Conservation (phyloP, 2,888 invertebrate genomes). For the Euplagia quadripunctaria region DNA sequence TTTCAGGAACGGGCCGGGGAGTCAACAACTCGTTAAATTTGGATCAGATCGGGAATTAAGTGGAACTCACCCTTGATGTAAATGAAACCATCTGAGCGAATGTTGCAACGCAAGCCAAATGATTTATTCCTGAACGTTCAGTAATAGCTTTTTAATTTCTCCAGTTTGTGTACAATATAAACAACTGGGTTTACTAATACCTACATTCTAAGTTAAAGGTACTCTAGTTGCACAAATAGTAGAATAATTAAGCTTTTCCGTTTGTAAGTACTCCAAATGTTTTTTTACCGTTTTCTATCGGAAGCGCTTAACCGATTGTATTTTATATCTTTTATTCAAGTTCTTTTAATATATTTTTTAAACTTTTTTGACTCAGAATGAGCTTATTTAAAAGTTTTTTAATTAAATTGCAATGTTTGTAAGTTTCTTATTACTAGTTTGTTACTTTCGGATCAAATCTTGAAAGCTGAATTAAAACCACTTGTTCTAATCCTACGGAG, state of each 20-base stretch:
- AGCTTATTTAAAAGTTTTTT: too few relatives aligned
- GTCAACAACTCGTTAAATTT: slow-evolving; percentile 60
- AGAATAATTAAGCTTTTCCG: background rate
- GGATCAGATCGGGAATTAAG: slow-evolving; percentile 42
- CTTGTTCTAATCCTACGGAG: too few relatives aligned
- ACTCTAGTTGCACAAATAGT: background rate
- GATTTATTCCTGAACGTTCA: slow-evolving; percentile 64
- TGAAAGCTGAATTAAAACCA: too few relatives aligned
- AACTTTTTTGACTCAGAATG: background rate
- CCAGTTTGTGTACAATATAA: slow-evolving; percentile 54
- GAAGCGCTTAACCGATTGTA: background rate
- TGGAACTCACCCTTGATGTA: slow-evolving; percentile 26
- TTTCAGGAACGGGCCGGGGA: slow-evolving; percentile 34
- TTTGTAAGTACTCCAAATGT: background rate
- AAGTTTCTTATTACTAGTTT: too few relatives aligned
- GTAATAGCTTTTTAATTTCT: slow-evolving; percentile 64
- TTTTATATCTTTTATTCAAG: background rate
- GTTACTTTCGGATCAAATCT: too few relatives aligned
- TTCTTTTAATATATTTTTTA: background rate
- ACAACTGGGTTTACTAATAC: background rate
- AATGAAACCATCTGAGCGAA: slow-evolving; percentile 31
- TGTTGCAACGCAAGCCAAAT: slow-evolving; percentile 59
- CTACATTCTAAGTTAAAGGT: background rate
- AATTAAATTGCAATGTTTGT: too few relatives aligned
- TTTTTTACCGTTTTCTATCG: background rate